A percentile compares a stretch with the other conserved stretches of the same genome.
Evolutionary conservation across 2,113 vertebrate genomes (phyloP).

Genomic region (Salvelinus sp.): DNA sequence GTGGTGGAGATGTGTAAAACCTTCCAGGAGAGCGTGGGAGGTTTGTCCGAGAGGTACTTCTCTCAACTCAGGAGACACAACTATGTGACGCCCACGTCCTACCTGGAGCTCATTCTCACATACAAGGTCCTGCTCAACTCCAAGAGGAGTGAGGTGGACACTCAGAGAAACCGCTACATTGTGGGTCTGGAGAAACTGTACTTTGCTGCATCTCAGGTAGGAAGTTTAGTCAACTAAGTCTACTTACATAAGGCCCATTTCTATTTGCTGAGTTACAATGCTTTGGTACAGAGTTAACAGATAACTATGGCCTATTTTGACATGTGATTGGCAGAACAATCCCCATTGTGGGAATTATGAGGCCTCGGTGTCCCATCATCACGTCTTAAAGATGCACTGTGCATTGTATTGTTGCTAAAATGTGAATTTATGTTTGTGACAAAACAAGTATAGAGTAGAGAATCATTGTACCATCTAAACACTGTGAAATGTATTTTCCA

Average conservation of each 20-base stretch:
- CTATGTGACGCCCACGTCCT: slow-evolving; percentile 92
- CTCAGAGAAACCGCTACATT: slow-evolving; percentile 82
- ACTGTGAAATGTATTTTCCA: too few relatives aligned
- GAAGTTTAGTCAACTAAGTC: neutral
- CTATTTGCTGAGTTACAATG: too few relatives aligned
- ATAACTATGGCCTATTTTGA: too few relatives aligned
- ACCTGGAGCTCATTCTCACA: slow-evolving; percentile 90
- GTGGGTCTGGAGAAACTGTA: slow-evolving; percentile 87
- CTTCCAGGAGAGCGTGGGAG: slow-evolving; percentile 84
- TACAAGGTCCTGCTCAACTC: slow-evolving; percentile 82
- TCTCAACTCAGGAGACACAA: slow-evolving; percentile 81
- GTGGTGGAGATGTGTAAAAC: slow-evolving; percentile 90
- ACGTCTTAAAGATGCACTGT: too few relatives aligned
- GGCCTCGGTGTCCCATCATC: too few relatives aligned
- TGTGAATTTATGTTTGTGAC: too few relatives aligned
- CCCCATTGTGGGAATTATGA: too few relatives aligned
- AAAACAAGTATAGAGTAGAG: too few relatives aligned
- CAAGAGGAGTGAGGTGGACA: slow-evolving; percentile 84
- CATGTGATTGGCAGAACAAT: too few relatives aligned
- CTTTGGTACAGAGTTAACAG: too few relatives aligned
- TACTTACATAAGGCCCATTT: neutral
- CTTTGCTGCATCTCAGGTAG: slow-evolving; percentile 70
- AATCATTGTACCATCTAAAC: too few relatives aligned
- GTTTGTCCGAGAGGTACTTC: slow-evolving; percentile 80
- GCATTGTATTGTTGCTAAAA: too few relatives aligned